Base-by-base conservation (phyloP, 1,140 invertebrate genomes). In the Megalonaias nervosa region DNA sequence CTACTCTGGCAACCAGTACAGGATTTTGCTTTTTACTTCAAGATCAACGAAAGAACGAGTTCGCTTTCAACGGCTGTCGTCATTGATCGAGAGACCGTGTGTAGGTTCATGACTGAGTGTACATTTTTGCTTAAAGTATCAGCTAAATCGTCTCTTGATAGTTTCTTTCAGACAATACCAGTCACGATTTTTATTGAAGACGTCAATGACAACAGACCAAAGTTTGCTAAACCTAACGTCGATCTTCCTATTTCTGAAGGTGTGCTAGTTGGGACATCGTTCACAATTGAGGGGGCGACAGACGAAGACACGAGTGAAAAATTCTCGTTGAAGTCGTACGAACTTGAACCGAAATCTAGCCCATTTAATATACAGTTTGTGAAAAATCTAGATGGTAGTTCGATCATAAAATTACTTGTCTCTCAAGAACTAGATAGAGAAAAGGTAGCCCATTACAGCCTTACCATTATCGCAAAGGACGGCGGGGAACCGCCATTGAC, bases 401-500 rank as follows among this genome's bases (percentile, higher is more conserved):
- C 82, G 21, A 78, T 74, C 31, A 80, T 87, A 15, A 81, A 76
- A 58, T 66, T 89, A 19, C 67, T 88, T 15, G 83, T 88, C 0
- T 81, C 74, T 66, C 60, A 85, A 67, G 66, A 72, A 56, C 71
- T 89, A 68, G 81, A 89, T 61, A 76, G 85, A 17, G 88, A 89
- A 79, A 76, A 23, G 11, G 74, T 71, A 13, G 81, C 77, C 31
- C 78, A 67, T 26, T 88, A 89, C 58, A 23, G 73, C 17, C 92
- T 99, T 77, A 94, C 93, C 9, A 94, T 99, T 23, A 91, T 95
- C 48, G 97, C 97, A 5, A 95, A 94, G 26, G 97, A 89, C 67
- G 85, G 85, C 17, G 88, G 87, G 1, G 70, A 69, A 3, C 84
- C 87, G 0, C 86, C 84, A 0, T 81, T 82, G 57, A 79, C 65